A percentile compares a stretch with the other conserved stretches of the same genome.
Conservation (phyloP, 2,797 vertebrate genomes). For the Gorsachius magnificus region DNA sequence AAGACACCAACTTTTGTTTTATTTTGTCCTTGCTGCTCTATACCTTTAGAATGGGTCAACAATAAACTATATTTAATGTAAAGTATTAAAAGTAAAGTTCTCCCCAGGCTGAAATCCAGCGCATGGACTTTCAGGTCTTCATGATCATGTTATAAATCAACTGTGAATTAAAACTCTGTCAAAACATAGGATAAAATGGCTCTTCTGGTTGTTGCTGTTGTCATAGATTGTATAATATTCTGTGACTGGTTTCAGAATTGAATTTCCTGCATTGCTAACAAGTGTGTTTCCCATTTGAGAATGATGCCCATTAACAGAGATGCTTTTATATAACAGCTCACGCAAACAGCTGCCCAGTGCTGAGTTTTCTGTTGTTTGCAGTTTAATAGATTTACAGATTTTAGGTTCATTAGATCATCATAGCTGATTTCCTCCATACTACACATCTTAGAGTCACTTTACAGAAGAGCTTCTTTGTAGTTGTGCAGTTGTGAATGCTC, state of each 20-base stretch:
- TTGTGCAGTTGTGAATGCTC: not conserved
- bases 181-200: slow-evolving; percentile 51
- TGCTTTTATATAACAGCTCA: not conserved
- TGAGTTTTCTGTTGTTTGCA: not conserved
- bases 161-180: slow-evolving; percentile 69
- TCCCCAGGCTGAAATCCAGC: slow-evolving; percentile 44
- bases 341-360: not conserved
- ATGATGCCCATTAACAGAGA: not conserved
- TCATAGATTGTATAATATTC: slow-evolving; percentile 15
- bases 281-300: not conserved
- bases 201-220: slow-evolving; percentile 31
- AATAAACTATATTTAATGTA: slow-evolving; percentile 58
- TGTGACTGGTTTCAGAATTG: slow-evolving; percentile 49
- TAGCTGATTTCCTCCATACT: not conserved
- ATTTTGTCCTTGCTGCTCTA: slow-evolving; percentile 57
- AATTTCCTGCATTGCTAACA: slow-evolving; percentile 46
- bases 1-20: slow-evolving; percentile 56
- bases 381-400: not conserved
- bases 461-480: not conserved
- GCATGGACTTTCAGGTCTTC: slow-evolving; percentile 40
- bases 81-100: slow-evolving; percentile 12
- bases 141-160: slow-evolving; percentile 48
- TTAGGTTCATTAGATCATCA: not conserved
- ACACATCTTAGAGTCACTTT: not conserved
- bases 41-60: slow-evolving; percentile 30